phyloP scores from a whole-genome alignment of 2,797 vertebrate species.

The Notolabrus celidotus region DNA sequence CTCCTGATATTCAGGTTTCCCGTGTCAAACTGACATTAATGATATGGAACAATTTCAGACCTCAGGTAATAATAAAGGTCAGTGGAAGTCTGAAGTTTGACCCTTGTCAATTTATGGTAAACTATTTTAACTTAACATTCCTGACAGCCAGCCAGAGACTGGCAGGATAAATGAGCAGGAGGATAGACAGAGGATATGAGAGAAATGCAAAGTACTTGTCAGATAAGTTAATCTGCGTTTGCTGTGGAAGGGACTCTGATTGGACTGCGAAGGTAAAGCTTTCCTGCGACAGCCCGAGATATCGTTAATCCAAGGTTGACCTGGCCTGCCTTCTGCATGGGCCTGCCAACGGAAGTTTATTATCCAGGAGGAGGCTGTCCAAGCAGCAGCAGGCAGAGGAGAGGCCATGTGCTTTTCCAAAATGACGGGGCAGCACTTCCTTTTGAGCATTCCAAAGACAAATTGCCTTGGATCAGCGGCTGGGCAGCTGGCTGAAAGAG shows the following conservation, averaged over 20 bases:
- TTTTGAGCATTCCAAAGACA: conserved; percentile 71
- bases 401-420: conserved; percentile 54
- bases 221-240: conserved; percentile 76
- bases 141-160: conserved; percentile 47
- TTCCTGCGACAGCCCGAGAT: conserved; percentile 64
- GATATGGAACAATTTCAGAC: conserved; percentile 59
- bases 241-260: conserved; percentile 63
- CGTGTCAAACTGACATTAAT: conserved; percentile 32
- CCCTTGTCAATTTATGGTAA: conserved; percentile 67
- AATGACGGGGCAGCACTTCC: conserved; percentile 61
- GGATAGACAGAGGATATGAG: conserved; percentile 38
- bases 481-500: conserved; percentile 75
- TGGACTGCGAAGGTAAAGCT: conserved; percentile 64
- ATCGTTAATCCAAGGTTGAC: conserved; percentile 81
- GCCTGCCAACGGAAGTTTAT: conserved; percentile 66
- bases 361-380: conserved; percentile 59
- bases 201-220: conserved; percentile 76
- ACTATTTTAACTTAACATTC: conserved; percentile 57
- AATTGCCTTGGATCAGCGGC: conserved; percentile 74
- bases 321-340: conserved; percentile 41
- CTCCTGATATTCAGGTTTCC: conserved; percentile 1
- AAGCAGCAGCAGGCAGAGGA: conserved; percentile 41
- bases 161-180: conserved; percentile 1
- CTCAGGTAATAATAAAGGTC: conserved; percentile 73
- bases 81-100: conserved; percentile 55